Conservation (phyloP, 2,113 vertebrate species). For the Zapus hudsonius region DNA sequence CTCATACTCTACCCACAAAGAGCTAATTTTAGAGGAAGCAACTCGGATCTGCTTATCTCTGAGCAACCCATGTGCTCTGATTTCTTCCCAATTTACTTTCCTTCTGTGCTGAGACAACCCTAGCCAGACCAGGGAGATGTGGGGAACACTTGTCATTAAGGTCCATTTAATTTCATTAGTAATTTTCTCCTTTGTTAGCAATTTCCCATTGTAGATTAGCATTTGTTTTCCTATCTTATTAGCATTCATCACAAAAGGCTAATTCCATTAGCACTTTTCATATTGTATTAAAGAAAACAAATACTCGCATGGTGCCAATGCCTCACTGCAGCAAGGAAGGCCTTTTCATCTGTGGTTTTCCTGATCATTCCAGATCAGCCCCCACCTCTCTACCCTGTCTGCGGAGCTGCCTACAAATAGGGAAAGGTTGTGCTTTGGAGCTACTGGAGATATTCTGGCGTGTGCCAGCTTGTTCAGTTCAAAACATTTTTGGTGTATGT, state of each 20-base stretch:
- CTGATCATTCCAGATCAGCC: background rate
- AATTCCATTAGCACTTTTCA: constrained; percentile 78
- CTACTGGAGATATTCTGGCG: background rate
- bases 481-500: no score
- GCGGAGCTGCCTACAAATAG: background rate
- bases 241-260: constrained; percentile 82
- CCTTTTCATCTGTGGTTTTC: constrained; percentile 11
- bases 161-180: constrained; percentile 76
- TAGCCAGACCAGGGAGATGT: background rate
- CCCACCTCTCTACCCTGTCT: background rate
- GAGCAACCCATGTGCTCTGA: accelerated
- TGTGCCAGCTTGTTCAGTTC: no score
- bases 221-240: constrained; percentile 82
- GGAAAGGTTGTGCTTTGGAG: background rate
- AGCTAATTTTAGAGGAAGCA: background rate
- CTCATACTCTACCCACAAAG: background rate
- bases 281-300: constrained; percentile 80
- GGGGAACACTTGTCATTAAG: constrained; percentile 64
- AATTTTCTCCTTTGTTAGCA: constrained; percentile 82
- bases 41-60: background rate
- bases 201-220: constrained; percentile 80
- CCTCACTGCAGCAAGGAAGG: background rate
- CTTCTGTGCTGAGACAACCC: background rate
- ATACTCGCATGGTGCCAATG: background rate
- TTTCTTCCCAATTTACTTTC: background rate